Evolutionary conservation across 2,797 vertebrate genomes (phyloP).

Genomic region (Myotis planiceps): DNA sequence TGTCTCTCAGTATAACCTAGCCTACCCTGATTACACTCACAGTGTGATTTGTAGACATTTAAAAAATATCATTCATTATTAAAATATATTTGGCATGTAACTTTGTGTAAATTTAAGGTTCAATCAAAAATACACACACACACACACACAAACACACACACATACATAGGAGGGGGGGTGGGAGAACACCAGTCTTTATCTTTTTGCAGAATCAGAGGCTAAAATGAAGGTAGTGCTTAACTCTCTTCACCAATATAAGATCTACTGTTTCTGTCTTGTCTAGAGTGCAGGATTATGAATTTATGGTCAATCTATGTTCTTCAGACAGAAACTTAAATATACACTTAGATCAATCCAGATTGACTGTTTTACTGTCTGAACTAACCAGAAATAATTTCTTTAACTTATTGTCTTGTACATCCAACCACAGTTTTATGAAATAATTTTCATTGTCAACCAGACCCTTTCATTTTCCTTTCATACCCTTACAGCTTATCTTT

Average conservation of each 20-base stretch:
- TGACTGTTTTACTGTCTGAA: neutral
- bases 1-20: neutral
- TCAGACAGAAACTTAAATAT: neutral
- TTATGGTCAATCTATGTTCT: neutral
- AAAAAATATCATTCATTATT: neutral
- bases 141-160: neutral
- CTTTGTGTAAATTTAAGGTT: neutral
- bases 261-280: neutral
- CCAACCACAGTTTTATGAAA: neutral
- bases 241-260: neutral
- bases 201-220: neutral
- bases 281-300: neutral
- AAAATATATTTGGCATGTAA: neutral
- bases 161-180: neutral
- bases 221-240: neutral
- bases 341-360: neutral
- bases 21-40: neutral
- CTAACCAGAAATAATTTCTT: neutral
- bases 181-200: neutral
- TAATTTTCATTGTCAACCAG: neutral
- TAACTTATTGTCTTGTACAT: conserved; percentile 6
- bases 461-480: neutral
- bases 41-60: neutral
- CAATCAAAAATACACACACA: neutral
- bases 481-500: neutral